Evolutionary conservation across 1,140 invertebrate species (phyloP), one percentile per base, ranked within the genome.

Genomic region (Stegodyphus mimosarum): DNA sequence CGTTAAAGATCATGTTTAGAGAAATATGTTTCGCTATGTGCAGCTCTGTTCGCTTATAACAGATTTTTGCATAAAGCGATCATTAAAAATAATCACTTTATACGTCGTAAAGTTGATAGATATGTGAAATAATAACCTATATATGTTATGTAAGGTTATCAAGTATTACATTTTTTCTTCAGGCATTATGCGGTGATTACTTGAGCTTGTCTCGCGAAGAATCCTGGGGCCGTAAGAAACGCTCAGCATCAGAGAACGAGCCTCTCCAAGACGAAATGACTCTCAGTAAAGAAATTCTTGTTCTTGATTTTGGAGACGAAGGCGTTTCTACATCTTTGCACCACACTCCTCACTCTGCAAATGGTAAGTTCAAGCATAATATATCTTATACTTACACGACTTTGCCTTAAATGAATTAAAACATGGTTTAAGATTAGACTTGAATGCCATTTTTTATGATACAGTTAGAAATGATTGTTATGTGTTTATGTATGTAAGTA

Each of bases 251-350:
- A 5, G 49, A 74, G 6, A 48, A 33, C 2, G 80, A 18, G 7
- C 89, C 88, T 92, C n/a, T 73, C 33, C 94, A 94, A 87, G 94
- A 95, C 67, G 95, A 97, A 90, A 97, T 97, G 95, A 97, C 96
- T 78, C 93, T 98, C 66, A 97, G 96, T 11, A 96, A 97, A 90
- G 96, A 98, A 90, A 97, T 98, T 89, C 91, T 98, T 6, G 96
- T 98, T 6, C 91, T 98, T 17, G 96, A 97, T 91, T 95, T 96
- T 88, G 95, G 95, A 49, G 96, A 97, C 33, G 81, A 85, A 52
- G 63, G 52, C 33, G 60, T 60, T 5, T 78, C 87, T 5, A 79
- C 73, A 50, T 66, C 87, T 7, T 13, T 83, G 50, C 67, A 77
- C 5, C 48, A 84, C 17, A 80, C 60, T 0, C 79, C 75, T 18